Evolutionary conservation across 2,888 invertebrate genomes (phyloP).

Genomic region (Pyrrhosoma nymphula): DNA sequence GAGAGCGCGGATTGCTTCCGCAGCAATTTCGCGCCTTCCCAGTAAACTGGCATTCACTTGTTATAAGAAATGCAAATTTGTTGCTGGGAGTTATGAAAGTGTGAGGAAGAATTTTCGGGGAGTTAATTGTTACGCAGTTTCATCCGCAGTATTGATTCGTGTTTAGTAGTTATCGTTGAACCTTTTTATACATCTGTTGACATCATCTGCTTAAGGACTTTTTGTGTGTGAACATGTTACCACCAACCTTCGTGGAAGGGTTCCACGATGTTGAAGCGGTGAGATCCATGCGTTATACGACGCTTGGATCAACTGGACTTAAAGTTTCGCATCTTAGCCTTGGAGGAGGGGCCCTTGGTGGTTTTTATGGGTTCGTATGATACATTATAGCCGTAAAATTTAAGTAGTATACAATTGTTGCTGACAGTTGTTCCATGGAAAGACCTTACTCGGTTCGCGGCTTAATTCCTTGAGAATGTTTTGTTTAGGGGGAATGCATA

Average conservation of each 20-base stretch:
- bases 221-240: constrained; percentile 75
- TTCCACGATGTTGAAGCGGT: constrained; percentile 83
- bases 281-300: constrained; percentile 85
- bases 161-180: too few relatives aligned
- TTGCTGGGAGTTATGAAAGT: too few relatives aligned
- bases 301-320: constrained; percentile 87
- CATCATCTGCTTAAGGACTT: too few relatives aligned
- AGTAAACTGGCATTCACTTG: neutral
- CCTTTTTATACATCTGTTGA: too few relatives aligned
- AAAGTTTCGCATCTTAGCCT: constrained; percentile 86
- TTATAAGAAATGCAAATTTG: neutral
- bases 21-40: neutral
- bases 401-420: constrained; percentile 62
- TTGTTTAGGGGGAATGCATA: too few relatives aligned
- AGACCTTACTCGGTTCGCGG: too few relatives aligned
- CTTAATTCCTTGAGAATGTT: too few relatives aligned
- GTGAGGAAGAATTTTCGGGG: too few relatives aligned
- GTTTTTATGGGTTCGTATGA: constrained; percentile 85
- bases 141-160: too few relatives aligned
- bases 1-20: neutral
- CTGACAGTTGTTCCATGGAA: too few relatives aligned
- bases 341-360: constrained; percentile 88
- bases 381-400: constrained; percentile 68
- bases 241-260: constrained; percentile 83
- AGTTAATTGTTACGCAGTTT: too few relatives aligned